Percentiles rank a stretch among this genome's conserved stretches.
These are phyloP conservation scores for Colletes collaris DNA, from an alignment of 2,888 invertebrate genomes.

Conservation along the genomic window DNA sequence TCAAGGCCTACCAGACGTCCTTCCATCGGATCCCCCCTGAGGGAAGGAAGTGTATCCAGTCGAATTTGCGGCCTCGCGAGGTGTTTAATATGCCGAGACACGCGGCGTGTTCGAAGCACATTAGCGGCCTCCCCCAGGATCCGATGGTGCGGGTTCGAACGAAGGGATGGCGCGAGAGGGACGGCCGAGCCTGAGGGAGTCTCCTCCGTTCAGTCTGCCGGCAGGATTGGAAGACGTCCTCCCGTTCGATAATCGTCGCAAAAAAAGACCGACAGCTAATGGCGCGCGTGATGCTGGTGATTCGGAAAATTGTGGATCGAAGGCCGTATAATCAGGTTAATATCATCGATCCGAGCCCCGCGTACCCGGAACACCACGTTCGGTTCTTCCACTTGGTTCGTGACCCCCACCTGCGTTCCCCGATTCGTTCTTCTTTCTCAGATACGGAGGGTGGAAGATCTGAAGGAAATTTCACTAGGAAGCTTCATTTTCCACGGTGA, in stretches of 20 bases:
- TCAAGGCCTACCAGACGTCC: conserved; percentile 7
- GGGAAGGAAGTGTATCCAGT: conserved; percentile 35
- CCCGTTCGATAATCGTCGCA: conserved; percentile 63
- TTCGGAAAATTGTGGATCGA: conserved; percentile 77
- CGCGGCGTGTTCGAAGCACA: conserved; percentile 77
- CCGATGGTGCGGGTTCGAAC: conserved; percentile 19
- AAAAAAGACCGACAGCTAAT: conserved; percentile 66
- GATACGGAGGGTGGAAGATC: conserved; percentile 60
- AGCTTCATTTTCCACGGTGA: conserved; percentile 78
- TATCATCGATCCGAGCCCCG: conserved; percentile 69
- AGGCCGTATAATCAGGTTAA: conserved; percentile 76
- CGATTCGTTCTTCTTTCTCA: conserved; percentile 41
- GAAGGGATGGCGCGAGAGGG: conserved; percentile 18
- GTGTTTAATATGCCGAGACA: conserved; percentile 79
- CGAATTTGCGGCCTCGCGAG: conserved; percentile 42
- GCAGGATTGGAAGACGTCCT: conserved; percentile 44
- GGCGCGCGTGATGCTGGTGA: conserved; percentile 71
- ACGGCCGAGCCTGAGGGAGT: conserved; percentile 18
- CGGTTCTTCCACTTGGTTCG: conserved; percentile 18
- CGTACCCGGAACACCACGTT: conserved; percentile 48
- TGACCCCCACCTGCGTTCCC: background rate
- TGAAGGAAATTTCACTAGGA: conserved; percentile 74
- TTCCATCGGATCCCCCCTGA: conserved; percentile 10
- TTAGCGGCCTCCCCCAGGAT: conserved; percentile 72
- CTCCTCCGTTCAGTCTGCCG: conserved; percentile 14